Conservation (phyloP, 2,113 vertebrate genomes). For the Anser brachyrhynchus region DNA sequence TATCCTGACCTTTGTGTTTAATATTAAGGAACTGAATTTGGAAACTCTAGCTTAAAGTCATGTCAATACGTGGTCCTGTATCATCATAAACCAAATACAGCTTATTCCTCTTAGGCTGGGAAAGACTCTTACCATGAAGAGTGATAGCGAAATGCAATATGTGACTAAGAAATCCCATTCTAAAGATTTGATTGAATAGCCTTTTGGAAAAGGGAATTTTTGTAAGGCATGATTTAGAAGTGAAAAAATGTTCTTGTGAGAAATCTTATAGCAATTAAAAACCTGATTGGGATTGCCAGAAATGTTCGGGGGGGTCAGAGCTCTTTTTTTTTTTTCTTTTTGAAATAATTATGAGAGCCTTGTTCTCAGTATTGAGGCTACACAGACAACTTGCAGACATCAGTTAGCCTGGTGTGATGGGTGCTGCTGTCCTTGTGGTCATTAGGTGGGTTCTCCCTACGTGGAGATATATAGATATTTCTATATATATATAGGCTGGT, state of each 20-base stretch:
- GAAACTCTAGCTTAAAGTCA: not conserved
- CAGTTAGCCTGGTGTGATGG: not conserved
- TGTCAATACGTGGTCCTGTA: not conserved
- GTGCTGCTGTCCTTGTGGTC: not conserved
- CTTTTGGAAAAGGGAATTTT: not conserved
- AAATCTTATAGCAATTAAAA: not conserved
- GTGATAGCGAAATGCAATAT: not conserved
- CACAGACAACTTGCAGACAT: not conserved
- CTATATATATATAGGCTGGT: not conserved
- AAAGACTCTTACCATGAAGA: not conserved
- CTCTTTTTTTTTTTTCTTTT: not conserved
- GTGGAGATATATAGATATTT: no score
- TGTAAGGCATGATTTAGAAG: not conserved
- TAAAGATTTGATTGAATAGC: not conserved
- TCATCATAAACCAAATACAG: not conserved
- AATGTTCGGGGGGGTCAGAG: not conserved
- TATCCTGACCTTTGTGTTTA: not conserved
- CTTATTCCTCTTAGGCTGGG: not conserved
- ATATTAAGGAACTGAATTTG: not conserved
- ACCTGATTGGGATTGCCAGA: not conserved
- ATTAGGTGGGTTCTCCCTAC: not conserved
- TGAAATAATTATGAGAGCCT: not conserved
- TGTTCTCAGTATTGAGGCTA: not conserved
- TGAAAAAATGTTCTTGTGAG: not conserved
- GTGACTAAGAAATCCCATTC: not conserved